A percentile compares a stretch with the other conserved stretches of the same genome.
Evolutionary conservation across 2,888 invertebrate species (phyloP).

Genomic region (Noctua comes): DNA sequence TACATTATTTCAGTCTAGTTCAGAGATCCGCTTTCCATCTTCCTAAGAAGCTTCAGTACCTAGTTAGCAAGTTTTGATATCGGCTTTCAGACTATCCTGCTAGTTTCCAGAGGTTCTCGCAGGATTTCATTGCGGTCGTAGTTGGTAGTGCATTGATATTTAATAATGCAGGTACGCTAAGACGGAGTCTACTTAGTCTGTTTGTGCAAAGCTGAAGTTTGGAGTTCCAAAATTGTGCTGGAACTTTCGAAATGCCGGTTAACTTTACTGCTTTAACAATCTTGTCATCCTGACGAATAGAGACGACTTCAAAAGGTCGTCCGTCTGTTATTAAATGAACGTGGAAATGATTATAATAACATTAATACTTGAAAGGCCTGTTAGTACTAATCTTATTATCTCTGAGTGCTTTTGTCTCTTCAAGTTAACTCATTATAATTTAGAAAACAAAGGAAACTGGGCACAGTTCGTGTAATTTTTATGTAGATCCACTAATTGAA

Average conservation of each 20-base stretch:
- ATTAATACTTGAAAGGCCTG: conserved; percentile 59
- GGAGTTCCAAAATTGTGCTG: background rate
- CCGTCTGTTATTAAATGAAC: conserved; percentile 38
- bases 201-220: conserved; percentile 32
- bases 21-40: conserved; percentile 12
- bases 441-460: conserved; percentile 50
- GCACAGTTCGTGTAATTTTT: conserved; percentile 35
- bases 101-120: conserved; percentile 36
- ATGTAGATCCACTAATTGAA: conserved; percentile 37
- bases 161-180: conserved; percentile 53
- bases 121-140: conserved; percentile 34
- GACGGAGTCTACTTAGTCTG: conserved; percentile 28
- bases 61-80: conserved; percentile 49
- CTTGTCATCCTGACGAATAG: background rate
- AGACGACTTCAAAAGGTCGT: conserved; percentile 14
- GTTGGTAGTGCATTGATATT: conserved; percentile 49
- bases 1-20: conserved; percentile 22
- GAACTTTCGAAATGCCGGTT: conserved; percentile 11
- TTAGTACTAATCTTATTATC: conserved; percentile 58
- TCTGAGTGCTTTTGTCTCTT: conserved; percentile 57
- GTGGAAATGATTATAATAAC: conserved; percentile 49
- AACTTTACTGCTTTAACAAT: conserved; percentile 6
- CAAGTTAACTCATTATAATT: conserved; percentile 62
- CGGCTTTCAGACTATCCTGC: conserved; percentile 41
- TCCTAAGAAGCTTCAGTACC: conserved; percentile 22